Evolutionary conservation across 1,140 invertebrate genomes (phyloP).

Genomic region (Doryteuthis pealeii): DNA sequence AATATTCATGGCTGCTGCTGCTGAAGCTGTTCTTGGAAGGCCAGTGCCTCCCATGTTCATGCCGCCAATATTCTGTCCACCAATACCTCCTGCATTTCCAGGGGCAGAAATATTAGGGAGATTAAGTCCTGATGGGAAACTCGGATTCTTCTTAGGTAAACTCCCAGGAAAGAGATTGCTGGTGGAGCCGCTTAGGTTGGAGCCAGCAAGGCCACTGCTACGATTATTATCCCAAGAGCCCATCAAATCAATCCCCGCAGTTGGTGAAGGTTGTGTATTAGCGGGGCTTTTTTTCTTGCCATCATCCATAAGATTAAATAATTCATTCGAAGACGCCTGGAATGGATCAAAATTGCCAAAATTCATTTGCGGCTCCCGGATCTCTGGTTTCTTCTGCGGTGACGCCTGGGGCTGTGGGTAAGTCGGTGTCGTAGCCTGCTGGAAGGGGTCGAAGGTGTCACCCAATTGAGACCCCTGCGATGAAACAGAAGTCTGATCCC

Average conservation of each 20-base stretch:
- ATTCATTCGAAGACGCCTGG: conserved; percentile 27
- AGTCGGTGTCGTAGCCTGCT: conserved; percentile 24
- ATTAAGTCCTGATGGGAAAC: conserved; percentile 1
- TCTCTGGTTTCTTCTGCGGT: neutral
- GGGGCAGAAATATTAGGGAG: neutral
- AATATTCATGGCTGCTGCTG: conserved; percentile 9
- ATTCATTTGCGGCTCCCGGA: neutral
- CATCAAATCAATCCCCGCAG: conserved; percentile 43
- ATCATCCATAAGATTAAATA: conserved; percentile 42
- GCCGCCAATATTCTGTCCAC: neutral
- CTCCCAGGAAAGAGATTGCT: neutral
- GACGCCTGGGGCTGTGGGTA: neutral
- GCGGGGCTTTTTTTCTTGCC: conserved; percentile 1
- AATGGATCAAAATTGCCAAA: conserved; percentile 34
- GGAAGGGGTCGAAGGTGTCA: conserved; percentile 46
- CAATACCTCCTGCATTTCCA: neutral
- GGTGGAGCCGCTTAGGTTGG: neutral
- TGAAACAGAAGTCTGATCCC: neutral
- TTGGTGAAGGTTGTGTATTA: conserved; percentile 1
- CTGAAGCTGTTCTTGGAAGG: neutral
- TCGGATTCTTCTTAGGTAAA: conserved; percentile 7
- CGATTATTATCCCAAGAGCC: conserved; percentile 46
- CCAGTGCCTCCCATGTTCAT: neutral
- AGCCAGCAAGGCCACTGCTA: neutral
- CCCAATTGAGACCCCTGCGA: neutral